Conservation (phyloP, 2,113 vertebrate species). For the Phaethon lepturus region DNA sequence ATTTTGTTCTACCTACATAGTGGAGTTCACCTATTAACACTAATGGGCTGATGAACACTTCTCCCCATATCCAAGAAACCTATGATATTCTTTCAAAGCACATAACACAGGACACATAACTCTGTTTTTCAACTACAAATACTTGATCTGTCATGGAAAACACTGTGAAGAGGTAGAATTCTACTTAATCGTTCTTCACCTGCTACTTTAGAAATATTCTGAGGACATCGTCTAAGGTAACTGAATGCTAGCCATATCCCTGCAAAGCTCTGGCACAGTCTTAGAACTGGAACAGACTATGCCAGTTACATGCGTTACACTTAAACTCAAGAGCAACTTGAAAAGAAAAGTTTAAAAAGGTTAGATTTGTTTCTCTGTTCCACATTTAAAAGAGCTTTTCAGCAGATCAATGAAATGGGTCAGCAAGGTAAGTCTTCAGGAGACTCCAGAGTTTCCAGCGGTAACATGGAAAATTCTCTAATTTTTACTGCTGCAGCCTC, state of each 20-base stretch:
- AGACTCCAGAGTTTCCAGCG: neutral
- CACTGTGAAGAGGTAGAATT: neutral
- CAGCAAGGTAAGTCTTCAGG: neutral
- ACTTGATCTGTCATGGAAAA: neutral
- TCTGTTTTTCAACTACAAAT: neutral
- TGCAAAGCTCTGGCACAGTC: neutral
- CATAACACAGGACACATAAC: neutral
- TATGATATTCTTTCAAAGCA: neutral
- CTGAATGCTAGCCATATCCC: neutral
- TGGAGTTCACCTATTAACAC: neutral
- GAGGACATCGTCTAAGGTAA: neutral
- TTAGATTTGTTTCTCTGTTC: neutral
- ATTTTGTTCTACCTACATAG: neutral
- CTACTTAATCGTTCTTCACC: neutral
- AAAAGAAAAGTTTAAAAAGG: neutral
- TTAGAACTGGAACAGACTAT: neutral
- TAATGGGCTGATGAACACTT: neutral
- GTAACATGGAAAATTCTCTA: neutral
- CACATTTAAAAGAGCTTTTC: neutral
- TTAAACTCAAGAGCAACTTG: neutral
- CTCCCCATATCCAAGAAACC: neutral
- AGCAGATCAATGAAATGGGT: neutral
- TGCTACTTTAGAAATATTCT: neutral
- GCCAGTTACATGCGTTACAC: neutral
- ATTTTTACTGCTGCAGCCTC: neutral